Evolutionary conservation across 2,888 invertebrate genomes (phyloP), one percentile per base, ranked within the genome.

Genomic region (Brachyptera risi): DNA sequence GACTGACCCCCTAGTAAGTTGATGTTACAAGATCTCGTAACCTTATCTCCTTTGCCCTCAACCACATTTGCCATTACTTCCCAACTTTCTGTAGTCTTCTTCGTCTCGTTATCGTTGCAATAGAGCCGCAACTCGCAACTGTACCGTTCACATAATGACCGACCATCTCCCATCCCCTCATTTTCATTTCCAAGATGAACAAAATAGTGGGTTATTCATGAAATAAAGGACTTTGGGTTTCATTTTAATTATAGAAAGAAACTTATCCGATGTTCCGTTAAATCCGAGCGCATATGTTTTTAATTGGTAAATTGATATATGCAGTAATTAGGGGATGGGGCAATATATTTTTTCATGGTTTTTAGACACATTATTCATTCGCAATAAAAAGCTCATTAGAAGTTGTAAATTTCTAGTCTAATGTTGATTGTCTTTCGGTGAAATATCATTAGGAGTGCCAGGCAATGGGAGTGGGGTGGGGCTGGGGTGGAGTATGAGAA

Each of bases 271-370:
- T 17, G 42, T 42, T 42, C 17, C 19, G 42, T 42, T 42, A 19
- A 42, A 42, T 42, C 42, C 21, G n/a, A n/a, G n/a, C n/a, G 42
- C 42, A 42, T 17, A 42, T 42, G 42, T 17, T 42, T n/a, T 19
- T 42, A 42, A 42, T 42, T 42, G 42, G 42, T 42, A 19, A 42
- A 42, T 42, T 42, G 42, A 42, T 42, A 21, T 42, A 42, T 42
- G 42, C 21, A 21, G 42, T 42, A 21, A 42, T 42, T 42, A 42
- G 42, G 42, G 42, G 42, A 4, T n/a, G n/a, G 42, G 21, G 42
- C 42, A 42, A 42, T 42, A 42, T 42, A 42, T 19, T 17, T 42
- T 42, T 42, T 42, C 17, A 42, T 42, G 21, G 42, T 42, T 42
- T 21, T 42, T 42, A 42, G 2, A 17, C 42, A n/a, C 42, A 42